Conservation (phyloP, 2,113 vertebrate species). For the Pachyramphus minor region DNA sequence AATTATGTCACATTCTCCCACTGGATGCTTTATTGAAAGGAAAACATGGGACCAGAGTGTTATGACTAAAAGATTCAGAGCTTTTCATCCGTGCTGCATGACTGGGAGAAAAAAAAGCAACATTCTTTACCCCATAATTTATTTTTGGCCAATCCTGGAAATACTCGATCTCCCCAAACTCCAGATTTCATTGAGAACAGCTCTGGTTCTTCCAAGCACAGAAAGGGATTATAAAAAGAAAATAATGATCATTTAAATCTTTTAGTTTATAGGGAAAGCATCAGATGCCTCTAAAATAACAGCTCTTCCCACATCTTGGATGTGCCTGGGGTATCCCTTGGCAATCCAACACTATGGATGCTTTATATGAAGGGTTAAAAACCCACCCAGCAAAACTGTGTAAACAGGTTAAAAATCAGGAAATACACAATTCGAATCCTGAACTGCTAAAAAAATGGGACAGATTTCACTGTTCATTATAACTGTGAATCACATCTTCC, state of each 20-base stretch:
- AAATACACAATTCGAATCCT: background rate
- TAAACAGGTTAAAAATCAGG: background rate
- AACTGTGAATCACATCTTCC: slow-evolving; percentile 53
- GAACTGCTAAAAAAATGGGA: background rate
- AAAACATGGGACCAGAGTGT: slow-evolving; percentile 16
- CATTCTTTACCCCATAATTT: slow-evolving; percentile 22
- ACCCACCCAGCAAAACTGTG: background rate
- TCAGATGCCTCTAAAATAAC: background rate
- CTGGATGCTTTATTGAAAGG: slow-evolving; percentile 29
- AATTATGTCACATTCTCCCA: slow-evolving; percentile 32
- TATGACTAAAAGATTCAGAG: slow-evolving; percentile 55
- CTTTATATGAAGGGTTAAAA: background rate
- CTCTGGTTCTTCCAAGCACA: slow-evolving; percentile 42
- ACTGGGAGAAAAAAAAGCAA: slow-evolving; percentile 11
- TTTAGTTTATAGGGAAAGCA: background rate
- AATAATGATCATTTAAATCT: slow-evolving; percentile 37
- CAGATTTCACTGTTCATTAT: slow-evolving; percentile 42
- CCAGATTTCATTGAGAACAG: slow-evolving; percentile 31
- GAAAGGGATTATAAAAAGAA: slow-evolving; percentile 23
- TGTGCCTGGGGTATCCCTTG: background rate
- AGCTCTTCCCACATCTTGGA: background rate
- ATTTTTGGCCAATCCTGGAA: slow-evolving; percentile 60
- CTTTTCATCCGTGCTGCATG: background rate
- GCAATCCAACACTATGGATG: background rate
- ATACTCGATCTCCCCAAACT: slow-evolving; percentile 16